Base-by-base conservation (phyloP, 2,113 vertebrate genomes). In the Antechinus stuartii region DNA sequence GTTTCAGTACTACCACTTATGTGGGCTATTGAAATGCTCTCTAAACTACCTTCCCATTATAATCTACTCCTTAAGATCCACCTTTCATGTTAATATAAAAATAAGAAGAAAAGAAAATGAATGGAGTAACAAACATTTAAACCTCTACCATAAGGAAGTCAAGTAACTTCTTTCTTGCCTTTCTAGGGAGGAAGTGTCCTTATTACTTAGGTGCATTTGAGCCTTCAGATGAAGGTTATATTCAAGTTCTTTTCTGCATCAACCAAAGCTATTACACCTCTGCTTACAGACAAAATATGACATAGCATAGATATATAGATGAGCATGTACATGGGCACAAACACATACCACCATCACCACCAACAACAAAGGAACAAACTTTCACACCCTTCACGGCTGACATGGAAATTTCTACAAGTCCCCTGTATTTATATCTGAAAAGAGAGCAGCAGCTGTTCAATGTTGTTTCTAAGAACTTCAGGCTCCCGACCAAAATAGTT, bases 391-490 rank as follows among this genome's bases (percentile, higher is more conserved):
- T 57, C 0, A 11, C 6, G 95, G 92, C 96, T 96, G 97, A 97
- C 94, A 96, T 97, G 47, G 92, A 94, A 49, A 11, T 93, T 54
- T 94, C 94, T 94, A 14, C 94, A 91, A 94, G 95, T 68, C 91
- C 96, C 97, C 97, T 94, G 97, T 96, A 96, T 97, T 97, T 97
- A 97, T 96, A 97, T 97, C 95, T 90, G 94, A 95, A 95, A 68
- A 91, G 90, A 25, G 91, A 93, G 54, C 54, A 91, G 92, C 98
- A 98, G 97, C 97, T 97, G 97, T 84, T 95, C 0, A 76, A 95
- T 97, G 96, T 96, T 97, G 97, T 97, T 98, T 98, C 97, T 93
- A 97, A 97, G 98, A 97, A 97, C 98, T 97, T 97, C 95, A 96
- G 96, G 95, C 96, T 97, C 95, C 95, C 0, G 90, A 97, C 97